Percentiles rank a stretch among this genome's conserved stretches.
Conservation (phyloP, 1,140 invertebrate species). For the Drosophila ficusphila region DNA sequence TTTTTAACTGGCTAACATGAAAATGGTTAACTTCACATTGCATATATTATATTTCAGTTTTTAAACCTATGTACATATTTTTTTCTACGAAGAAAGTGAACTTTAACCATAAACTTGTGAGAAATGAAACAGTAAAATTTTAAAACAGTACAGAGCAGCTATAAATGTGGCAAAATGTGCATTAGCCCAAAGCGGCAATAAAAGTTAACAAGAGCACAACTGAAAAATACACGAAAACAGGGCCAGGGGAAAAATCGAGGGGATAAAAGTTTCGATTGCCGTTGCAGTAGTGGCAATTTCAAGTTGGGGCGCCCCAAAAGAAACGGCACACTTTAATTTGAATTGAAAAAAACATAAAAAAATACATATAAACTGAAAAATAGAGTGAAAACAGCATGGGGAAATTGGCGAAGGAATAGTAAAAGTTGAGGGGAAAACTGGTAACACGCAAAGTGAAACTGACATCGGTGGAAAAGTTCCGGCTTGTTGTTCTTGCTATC, state of each 20-base stretch:
- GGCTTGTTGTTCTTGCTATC: constrained; percentile 21
- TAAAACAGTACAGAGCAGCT: background rate
- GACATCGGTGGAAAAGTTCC: constrained; percentile 60
- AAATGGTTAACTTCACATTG: no score
- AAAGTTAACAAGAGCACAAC: constrained; percentile 27
- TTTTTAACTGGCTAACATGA: background rate
- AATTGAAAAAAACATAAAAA: constrained; percentile 40
- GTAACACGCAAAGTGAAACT: constrained; percentile 69
- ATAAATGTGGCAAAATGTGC: constrained; percentile 5
- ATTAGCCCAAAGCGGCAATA: constrained; percentile 5
- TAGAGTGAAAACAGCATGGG: constrained; percentile 19
- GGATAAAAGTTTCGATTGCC: constrained; percentile 24
- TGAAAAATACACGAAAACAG: constrained; percentile 1
- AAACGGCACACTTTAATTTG: constrained; percentile 52
- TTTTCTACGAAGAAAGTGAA: no score
- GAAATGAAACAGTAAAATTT: background rate
- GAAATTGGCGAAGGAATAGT: constrained; percentile 11
- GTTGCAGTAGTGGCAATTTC: constrained; percentile 29
- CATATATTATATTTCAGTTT: no score
- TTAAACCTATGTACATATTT: background rate
- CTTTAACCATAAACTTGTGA: background rate
- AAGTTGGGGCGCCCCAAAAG: constrained; percentile 13
- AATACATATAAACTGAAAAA: constrained; percentile 17
- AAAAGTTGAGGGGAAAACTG: constrained; percentile 22
- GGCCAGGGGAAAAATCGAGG: background rate